These are phyloP conservation scores for Crotophaga sulcirostris DNA, from an alignment of 2,113 vertebrate species.

Conservation along the genomic window DNA sequence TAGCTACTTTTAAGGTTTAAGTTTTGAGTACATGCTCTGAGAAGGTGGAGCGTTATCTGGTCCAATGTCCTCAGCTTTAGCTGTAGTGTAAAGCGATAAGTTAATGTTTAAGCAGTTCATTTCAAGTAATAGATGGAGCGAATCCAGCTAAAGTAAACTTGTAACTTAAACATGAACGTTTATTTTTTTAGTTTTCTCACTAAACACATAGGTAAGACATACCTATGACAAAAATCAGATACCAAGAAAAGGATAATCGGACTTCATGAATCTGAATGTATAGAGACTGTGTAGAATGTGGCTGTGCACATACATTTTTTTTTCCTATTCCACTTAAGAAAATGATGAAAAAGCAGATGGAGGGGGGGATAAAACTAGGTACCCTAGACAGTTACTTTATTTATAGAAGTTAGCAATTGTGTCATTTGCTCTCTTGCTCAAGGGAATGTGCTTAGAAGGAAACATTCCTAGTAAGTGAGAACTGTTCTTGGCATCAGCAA, in stretches of 20 bases:
- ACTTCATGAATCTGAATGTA: neutral
- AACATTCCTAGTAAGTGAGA: conserved; percentile 72
- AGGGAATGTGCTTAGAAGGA: conserved; percentile 73
- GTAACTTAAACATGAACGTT: neutral
- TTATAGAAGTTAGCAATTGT: conserved; percentile 70
- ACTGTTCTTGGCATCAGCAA: conserved; percentile 57
- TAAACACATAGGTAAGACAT: neutral
- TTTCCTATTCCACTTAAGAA: neutral
- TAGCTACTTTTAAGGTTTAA: conserved; percentile 14
- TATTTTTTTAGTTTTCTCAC: neutral
- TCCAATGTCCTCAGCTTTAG: conserved; percentile 49
- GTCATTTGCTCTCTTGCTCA: conserved; percentile 62
- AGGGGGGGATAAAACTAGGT: neutral
- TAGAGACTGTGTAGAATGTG: neutral
- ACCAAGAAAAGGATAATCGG: neutral
- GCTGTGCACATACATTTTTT: rapidly evolving
- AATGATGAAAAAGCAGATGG: conserved; percentile 37
- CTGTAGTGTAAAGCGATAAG: neutral
- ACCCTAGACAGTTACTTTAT: conserved; percentile 62
- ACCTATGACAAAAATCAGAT: neutral
- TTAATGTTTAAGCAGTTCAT: conserved; percentile 51
- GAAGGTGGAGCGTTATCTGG: conserved; percentile 38
- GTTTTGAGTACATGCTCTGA: neutral
- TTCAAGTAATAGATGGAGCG: neutral
- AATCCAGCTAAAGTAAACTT: conserved; percentile 18